phyloP scores from a whole-genome alignment of 1,140 invertebrate genomes.

The Drosophila tani region DNA sequence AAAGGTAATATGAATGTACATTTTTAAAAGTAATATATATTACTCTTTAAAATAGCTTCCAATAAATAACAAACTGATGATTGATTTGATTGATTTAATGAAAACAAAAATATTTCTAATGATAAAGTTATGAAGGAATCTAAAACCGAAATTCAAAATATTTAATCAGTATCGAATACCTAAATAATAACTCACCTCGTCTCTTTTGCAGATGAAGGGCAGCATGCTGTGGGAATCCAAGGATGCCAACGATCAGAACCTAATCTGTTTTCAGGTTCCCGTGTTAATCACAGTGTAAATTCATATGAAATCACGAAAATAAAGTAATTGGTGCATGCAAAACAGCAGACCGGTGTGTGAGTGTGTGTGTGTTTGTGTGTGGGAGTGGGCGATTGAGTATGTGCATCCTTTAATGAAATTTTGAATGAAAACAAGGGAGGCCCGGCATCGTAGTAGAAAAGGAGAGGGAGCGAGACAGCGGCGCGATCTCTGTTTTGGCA shows the following conservation, averaged over 20 bases:
- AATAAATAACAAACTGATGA: no score
- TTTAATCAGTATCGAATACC: neutral
- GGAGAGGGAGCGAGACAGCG: constrained; percentile 16
- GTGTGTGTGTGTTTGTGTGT: constrained; percentile 12
- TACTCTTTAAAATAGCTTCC: no score
- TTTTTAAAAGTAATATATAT: no score
- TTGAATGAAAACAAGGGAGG: constrained; percentile 64
- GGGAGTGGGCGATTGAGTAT: constrained; percentile 21
- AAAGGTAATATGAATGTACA: no score
- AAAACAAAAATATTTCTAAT: no score
- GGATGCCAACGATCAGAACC: constrained; percentile 61
- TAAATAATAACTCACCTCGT: neutral
- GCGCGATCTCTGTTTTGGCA: constrained; percentile 70
- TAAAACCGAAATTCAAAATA: neutral
- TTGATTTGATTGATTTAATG: no score
- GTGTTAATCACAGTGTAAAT: constrained; percentile 67
- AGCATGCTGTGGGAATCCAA: constrained; percentile 79
- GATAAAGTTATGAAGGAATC: no score
- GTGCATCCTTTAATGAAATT: constrained; percentile 76
- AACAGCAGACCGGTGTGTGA: constrained; percentile 30
- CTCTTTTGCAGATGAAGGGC: constrained; percentile 62
- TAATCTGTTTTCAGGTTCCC: constrained; percentile 80
- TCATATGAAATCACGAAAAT: constrained; percentile 58
- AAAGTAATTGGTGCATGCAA: constrained; percentile 81
- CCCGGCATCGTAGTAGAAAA: constrained; percentile 29